Evolutionary conservation across 2,888 invertebrate species (phyloP), one percentile per base, ranked within the genome.

Genomic region (Dorcus parallelipipedus): DNA sequence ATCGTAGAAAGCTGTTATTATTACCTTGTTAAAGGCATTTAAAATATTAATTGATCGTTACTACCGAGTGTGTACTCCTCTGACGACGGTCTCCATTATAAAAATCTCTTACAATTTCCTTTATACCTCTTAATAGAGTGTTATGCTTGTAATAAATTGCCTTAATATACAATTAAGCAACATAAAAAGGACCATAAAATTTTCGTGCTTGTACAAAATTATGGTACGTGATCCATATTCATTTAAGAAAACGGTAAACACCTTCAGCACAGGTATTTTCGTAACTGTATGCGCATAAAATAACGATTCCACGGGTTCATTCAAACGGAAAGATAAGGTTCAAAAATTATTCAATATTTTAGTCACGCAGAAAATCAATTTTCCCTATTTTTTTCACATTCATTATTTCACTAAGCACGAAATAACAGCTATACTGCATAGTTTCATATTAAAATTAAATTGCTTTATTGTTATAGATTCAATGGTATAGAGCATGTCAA

Each of bases 121-220:
- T 56, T 56, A 56, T 56, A 56, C 45, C 56, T 39, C 56, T 56
- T 56, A 56, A 56, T 51, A 56, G 56, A 45, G 56, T 56, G 56
- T 56, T 56, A 38, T 56, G 51, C 50, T 43, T 38, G 49, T 51
- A 56, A 56, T 56, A 51, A 45, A 43, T 42, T 49, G 50, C 42
- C 51, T 56, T 50, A 43, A 50, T 56, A 43, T 51, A 50, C 56
- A 56, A 56, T 56, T 56, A 56, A 56, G 50, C 42, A 50, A 56
- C 56, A 56, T 56, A 56, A 56, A 56, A 56, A 56, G 43, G 50
- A 38, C 56, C 43, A 56, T 51, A 50, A 56, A 56, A 45, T 56
- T 38, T 43, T 42, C 51, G 51, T 41, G 10, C 56, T 56, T 56
- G 50, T 56, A 51, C 10, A 51, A 45, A 56, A 56, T 56, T 50